phyloP scores from a whole-genome alignment of 1,140 invertebrate species.

The Aricia agestis region DNA sequence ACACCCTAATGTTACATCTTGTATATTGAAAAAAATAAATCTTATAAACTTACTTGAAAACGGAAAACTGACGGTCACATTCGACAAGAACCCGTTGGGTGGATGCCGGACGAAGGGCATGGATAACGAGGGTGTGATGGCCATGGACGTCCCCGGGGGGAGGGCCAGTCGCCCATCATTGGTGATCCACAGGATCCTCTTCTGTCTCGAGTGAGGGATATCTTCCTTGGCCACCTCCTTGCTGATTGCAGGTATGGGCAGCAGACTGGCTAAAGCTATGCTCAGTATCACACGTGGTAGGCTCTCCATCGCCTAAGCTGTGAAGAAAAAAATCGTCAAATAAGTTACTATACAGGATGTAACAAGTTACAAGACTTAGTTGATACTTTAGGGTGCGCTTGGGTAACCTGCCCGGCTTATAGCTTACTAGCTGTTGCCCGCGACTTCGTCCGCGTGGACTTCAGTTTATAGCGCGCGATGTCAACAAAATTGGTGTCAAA shows the following conservation, averaged over 20 bases:
- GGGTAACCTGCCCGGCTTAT: no score
- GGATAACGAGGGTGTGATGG: constrained; percentile 87
- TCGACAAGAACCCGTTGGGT: constrained; percentile 89
- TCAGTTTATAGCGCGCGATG: no score
- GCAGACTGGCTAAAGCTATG: constrained; percentile 58
- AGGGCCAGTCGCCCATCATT: constrained; percentile 87
- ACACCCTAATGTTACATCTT: no score
- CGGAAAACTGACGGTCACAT: constrained; percentile 90
- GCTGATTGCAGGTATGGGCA: constrained; percentile 50
- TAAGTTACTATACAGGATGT: no score
- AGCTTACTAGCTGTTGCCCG: no score
- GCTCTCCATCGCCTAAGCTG: constrained; percentile 55
- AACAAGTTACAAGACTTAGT: no score
- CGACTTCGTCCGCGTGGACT: no score
- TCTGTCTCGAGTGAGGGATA: constrained; percentile 83
- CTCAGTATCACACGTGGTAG: constrained; percentile 61
- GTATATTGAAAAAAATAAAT: no score
- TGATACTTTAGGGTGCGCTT: no score
- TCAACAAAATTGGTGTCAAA: no score
- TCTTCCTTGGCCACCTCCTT: constrained; percentile 57
- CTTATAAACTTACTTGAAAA: constrained; percentile 85
- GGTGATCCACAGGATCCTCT: constrained; percentile 88
- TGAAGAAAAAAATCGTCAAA: no score
- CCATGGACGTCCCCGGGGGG: constrained; percentile 87
- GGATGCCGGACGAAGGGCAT: constrained; percentile 89